These are phyloP conservation scores for Drosophila simulans DNA, from an alignment of 1,140 invertebrate genomes.

Conservation along the genomic window DNA sequence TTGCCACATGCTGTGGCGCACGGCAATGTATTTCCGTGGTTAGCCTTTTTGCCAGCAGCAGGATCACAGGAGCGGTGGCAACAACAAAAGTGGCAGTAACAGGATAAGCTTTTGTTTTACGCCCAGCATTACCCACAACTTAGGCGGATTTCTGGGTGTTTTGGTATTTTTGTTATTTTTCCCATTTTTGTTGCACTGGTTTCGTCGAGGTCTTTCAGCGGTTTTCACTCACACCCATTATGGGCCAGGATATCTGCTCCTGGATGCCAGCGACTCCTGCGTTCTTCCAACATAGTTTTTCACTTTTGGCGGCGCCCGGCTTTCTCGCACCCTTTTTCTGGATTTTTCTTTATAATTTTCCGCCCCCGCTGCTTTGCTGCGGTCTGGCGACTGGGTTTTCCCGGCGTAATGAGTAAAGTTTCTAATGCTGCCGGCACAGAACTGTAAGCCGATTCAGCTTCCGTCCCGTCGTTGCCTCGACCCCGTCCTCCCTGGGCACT, in stretches of 20 bases:
- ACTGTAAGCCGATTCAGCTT: constrained; percentile 60
- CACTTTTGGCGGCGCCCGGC: constrained; percentile 69
- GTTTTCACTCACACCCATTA: constrained; percentile 61
- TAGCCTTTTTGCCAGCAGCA: constrained; percentile 41
- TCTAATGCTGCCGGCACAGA: constrained; percentile 75
- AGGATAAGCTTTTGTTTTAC: constrained; percentile 83
- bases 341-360: constrained; percentile 30
- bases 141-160: constrained; percentile 67
- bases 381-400: constrained; percentile 70
- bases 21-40: constrained; percentile 78
- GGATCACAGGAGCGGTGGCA: constrained; percentile 1
- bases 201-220: constrained; percentile 61
- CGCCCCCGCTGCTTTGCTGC: constrained; percentile 53
- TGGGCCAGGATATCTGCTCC: not conserved
- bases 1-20: constrained; percentile 74
- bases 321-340: constrained; percentile 31
- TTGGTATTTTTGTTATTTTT: constrained; percentile 9
- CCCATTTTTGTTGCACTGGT: constrained; percentile 22
- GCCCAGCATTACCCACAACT: constrained; percentile 80
- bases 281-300: constrained; percentile 76
- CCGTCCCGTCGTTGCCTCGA: too few relatives aligned
- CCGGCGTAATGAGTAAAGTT: constrained; percentile 81
- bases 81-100: constrained; percentile 56
- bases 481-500: constrained; percentile 26
- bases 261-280: constrained; percentile 18